Evolutionary conservation across 2,888 invertebrate genomes (phyloP), one percentile per base, ranked within the genome.

Genomic region (Lasioglossum pauxillum): DNA sequence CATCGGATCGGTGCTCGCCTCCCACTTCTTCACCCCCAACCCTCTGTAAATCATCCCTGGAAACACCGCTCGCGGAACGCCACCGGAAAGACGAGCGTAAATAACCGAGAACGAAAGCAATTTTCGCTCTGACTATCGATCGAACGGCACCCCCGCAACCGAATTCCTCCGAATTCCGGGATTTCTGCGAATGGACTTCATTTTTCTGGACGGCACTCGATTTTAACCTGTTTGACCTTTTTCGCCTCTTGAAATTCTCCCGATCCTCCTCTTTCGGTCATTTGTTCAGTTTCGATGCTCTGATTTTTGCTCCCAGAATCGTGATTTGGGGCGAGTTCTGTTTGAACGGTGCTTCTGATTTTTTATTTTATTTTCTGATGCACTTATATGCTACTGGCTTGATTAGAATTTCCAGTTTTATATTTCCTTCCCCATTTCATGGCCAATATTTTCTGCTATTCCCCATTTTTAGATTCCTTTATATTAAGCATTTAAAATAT

Each of bases 1-100:
- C 57, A 14, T 27, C 27, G n/a, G 60, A 60, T 60, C 60, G n/a
- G 60, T 60, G 60, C 60, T 27, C 60, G 7, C n/a, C 44, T 5
- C 10, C 44, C 19, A 0, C 35, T 14, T 19, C 31, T 14, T 35
- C 31, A 5, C 23, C 23, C 38, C 31, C 16, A 16, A 5, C n/a
- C 44, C 7, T 4, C 23, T 53, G 71, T 73, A 83, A 83, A 83
- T 81, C 83, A 77, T 84, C 76, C 82, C 67, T 27, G 64, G 75
- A 75, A 57, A 60, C 60, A 27, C 27, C 27, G 60, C 60, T 60
- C 60, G 60, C 60, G 60, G 27, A 60, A 53, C 53, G 53, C 53
- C 53, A 23, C 23, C 49, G 67, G 80, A 75, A 74, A 41, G 49
- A 53, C 35, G 76, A 72, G 44, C 72, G 76, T 64, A 75, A 82